phyloP scores from a whole-genome alignment of 37 sponge, comb jelly and placozoan genomes.

The Bolinopsis microptera region DNA sequence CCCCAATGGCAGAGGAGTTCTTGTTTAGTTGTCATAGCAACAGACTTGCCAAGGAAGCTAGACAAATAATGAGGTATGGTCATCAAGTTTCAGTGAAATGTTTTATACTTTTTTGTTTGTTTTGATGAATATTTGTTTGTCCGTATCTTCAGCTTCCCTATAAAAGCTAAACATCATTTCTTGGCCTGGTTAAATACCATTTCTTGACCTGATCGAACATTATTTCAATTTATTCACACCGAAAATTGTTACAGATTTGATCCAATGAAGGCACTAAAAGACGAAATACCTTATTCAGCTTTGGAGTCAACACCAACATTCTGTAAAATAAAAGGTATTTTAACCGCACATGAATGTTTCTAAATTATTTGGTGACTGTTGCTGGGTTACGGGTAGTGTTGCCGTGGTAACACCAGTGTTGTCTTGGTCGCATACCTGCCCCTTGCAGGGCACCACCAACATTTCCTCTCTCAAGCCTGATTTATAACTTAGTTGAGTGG shows the following conservation, averaged over 20 bases:
- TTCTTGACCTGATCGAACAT: neutral
- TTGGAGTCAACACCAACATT: conserved; percentile 60
- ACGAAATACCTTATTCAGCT: conserved; percentile 49
- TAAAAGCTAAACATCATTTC: neutral
- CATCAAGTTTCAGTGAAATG: too few species aligned
- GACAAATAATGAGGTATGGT: conserved; percentile 60
- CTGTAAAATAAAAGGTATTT: conserved; percentile 53
- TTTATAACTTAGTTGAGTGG: neutral
- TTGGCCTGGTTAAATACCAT: neutral
- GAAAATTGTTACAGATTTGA: conserved; percentile 17
- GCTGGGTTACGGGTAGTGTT: neutral
- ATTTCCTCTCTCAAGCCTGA: neutral
- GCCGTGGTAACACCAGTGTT: neutral
- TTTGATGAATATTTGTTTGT: neutral
- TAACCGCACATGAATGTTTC: neutral
- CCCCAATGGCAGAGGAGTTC: conserved; percentile 42
- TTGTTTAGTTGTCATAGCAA: conserved; percentile 51
- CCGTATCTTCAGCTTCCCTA: neutral
- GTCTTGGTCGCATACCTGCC: neutral
- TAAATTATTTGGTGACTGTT: neutral
- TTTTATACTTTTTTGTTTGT: neutral
- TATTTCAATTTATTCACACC: neutral
- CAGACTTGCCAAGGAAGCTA: conserved; percentile 61
- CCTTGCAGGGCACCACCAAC: neutral
- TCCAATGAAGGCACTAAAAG: conserved; percentile 61